Evolutionary conservation across 2,888 invertebrate genomes (phyloP), one percentile per base, ranked within the genome.

Genomic region (Tiliacea citrago): DNA sequence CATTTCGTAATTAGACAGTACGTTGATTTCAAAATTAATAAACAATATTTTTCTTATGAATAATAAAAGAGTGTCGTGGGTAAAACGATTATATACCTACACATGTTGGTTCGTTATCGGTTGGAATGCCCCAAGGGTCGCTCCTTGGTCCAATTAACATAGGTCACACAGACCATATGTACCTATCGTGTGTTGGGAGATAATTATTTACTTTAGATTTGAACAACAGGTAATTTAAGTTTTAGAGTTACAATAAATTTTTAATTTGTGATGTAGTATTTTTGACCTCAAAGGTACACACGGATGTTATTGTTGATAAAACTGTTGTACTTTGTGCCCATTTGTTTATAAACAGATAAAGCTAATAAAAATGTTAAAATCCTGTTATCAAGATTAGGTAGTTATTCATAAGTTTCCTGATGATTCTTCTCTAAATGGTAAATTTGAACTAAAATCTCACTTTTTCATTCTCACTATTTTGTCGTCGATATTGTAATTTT

Each of bases 81-180:
- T 71, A 77, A 79, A 76, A 39, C 55, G 79, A 76, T 88, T 70
- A 67, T 18, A 73, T 84, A 84, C 84, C 83, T 81, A 88, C 86
- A 87, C 86, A 86, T 85, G 86, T 77, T 75, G 29, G 47, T 62
- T 49, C 72, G 84, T 89, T 93, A 93, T 93, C 91, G 8, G 29
- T 51, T 75, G 42, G 62, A 73, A 79, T 86, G 88, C 88, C 88
- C 86, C 84, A n/a, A 73, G 89, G 91, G 92, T 91, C 92, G 90
- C 82, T 92, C 92, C 92, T 93, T 92, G 94, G 88, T 90, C 94
- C 89, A 94, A 93, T 94, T 94, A 93, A 83, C 89, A 74, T 84
- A 73, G 92, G 94, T 93, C 93, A 92, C 74, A 65, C 82, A 82
- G 75, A 82, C 83, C 77, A 82, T 83, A 70, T 42, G 71, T 68